Evolutionary conservation across 2,888 invertebrate species (phyloP).

Genomic region (Drosophila meridionalis): DNA sequence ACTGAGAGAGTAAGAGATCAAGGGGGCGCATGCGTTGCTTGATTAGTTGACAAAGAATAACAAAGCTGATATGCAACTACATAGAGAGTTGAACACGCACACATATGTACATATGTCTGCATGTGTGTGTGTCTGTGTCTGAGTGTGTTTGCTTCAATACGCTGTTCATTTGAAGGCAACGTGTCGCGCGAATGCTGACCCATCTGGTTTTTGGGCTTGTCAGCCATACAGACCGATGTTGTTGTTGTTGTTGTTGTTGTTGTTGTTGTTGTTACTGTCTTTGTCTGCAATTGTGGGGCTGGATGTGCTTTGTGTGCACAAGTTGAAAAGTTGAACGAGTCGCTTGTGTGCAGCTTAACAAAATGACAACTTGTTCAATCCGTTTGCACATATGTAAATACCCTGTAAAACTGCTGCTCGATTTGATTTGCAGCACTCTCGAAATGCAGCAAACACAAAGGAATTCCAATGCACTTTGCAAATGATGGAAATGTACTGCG

Average conservation of each 20-base stretch:
- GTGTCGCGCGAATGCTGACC: constrained; percentile 48
- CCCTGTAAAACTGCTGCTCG: constrained; percentile 3
- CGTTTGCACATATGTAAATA: constrained; percentile 3
- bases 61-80: constrained; percentile 40
- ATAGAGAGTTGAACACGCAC: neutral
- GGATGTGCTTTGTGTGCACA: constrained; percentile 42
- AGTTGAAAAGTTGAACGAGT: constrained; percentile 37
- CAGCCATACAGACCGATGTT: constrained; percentile 22
- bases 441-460: neutral
- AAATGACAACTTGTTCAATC: constrained; percentile 13
- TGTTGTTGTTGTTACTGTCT: constrained; percentile 18
- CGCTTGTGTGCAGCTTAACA: neutral
- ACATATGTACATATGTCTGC: neutral
- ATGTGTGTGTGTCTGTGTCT: neutral
- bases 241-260: constrained; percentile 13
- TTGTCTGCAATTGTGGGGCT: constrained; percentile 43
- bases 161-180: constrained; percentile 33
- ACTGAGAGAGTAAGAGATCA: neutral
- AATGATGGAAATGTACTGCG: neutral
- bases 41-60: constrained; percentile 56
- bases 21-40: constrained; percentile 36
- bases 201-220: constrained; percentile 58
- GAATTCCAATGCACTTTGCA: neutral
- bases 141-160: constrained; percentile 6
- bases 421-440: neutral